These are phyloP conservation scores for Ariolimax columbianus DNA, from an alignment of 2,888 invertebrate species.

Conservation along the genomic window DNA sequence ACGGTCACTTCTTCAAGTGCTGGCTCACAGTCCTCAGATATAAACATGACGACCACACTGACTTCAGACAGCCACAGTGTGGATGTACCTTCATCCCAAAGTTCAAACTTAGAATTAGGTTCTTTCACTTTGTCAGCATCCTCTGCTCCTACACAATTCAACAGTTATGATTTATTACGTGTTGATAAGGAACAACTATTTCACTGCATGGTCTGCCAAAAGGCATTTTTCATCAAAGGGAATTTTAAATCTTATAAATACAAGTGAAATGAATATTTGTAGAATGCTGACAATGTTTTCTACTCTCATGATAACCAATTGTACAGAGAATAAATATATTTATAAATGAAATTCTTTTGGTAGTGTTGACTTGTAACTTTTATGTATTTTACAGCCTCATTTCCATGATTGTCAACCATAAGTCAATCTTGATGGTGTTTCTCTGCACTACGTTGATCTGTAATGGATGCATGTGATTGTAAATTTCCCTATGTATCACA, in stretches of 20 bases:
- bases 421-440: background rate
- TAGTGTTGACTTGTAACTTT: background rate
- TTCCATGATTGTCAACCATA: background rate
- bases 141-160: background rate
- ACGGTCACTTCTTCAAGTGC: too few relatives aligned
- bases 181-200: slow-evolving; percentile 6
- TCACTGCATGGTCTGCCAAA: slow-evolving; percentile 25
- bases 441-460: background rate
- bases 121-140: background rate
- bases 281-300: too few relatives aligned
- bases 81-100: background rate
- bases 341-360: background rate
- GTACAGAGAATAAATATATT: background rate
- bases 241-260: too few relatives aligned
- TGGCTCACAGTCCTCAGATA: too few relatives aligned
- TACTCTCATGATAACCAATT: background rate
- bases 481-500: background rate
- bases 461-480: background rate
- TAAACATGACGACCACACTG: too few relatives aligned
- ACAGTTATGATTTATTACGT: background rate
- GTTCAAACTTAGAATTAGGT: background rate
- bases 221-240: slow-evolving; percentile 20
- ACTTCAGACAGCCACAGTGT: too few relatives aligned
- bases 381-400: background rate
- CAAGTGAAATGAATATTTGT: too few relatives aligned